Evolutionary conservation across 2,113 vertebrate genomes (phyloP), one percentile per base, ranked within the genome.

Genomic region (Paratilapia polleni): DNA sequence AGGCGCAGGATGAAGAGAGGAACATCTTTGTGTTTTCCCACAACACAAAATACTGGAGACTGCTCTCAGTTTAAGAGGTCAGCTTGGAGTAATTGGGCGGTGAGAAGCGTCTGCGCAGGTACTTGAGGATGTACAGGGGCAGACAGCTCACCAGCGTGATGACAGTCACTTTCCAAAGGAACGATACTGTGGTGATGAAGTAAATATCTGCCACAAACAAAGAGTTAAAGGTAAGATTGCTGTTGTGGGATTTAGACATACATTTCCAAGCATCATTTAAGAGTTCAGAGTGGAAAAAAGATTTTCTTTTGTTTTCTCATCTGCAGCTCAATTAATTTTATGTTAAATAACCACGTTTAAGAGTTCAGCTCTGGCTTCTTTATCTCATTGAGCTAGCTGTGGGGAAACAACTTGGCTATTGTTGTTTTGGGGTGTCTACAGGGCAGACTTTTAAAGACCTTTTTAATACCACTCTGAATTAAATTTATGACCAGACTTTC

Each of bases 121-220:
- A 99, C 95, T 99, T 99, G 89, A 99, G 97, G 90, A 99, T 97
- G 84, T 99, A 99, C 78, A 99, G 97, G 1, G 98, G 98, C 82
- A 99, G 96, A 60, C 98, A 99, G 96, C 98, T 99, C 92, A 99
- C 97, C 93, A 99, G 94, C 1, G 98, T 99, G 95, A 99, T 99
- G 86, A 96, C 97, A 0, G 97, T 98, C 84, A 99, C 98, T 93
- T 99, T 99, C 98, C 98, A 99, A 83, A 99, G 93, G 96, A 99
- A 99, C 0, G 98, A 98, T 22, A 99, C 76, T 0, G 98, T 98
- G 58, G 97, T 92, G 88, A 99, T 99, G 96, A 99, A 99, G 93
- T 98, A 98, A 41, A 99, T 95, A 38, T 99, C 98, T 99, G 96
- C 1, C 61, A 78, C 14, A 76, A 80, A 93, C 4, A 36, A 17